phyloP scores from a whole-genome alignment of 1,140 invertebrate species.

The Drosophila nasuta region DNA sequence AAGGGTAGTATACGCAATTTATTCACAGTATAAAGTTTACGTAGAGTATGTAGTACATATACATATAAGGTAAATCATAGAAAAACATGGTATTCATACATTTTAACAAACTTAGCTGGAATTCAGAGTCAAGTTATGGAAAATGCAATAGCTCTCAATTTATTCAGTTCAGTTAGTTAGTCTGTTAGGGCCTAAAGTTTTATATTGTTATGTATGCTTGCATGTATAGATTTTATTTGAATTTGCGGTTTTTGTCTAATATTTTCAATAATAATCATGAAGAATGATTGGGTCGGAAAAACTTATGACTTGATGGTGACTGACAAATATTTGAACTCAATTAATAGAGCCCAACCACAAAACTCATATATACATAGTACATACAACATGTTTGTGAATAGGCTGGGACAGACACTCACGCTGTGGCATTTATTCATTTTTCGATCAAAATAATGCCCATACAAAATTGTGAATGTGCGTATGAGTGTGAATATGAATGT shows the following conservation, averaged over 20 bases:
- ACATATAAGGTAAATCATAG: too few relatives aligned
- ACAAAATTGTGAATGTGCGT: constrained; percentile 43
- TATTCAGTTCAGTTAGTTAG: too few relatives aligned
- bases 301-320: constrained; percentile 47
- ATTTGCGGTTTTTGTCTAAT: neutral
- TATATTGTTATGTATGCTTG: too few relatives aligned
- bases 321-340: constrained; percentile 78
- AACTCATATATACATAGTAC: constrained; percentile 40
- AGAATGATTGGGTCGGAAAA: constrained; percentile 1
- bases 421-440: constrained; percentile 65
- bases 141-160: too few relatives aligned
- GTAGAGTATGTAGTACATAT: too few relatives aligned
- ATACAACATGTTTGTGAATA: constrained; percentile 1
- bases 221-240: too few relatives aligned
- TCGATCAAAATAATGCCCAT: constrained; percentile 73
- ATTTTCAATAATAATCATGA: constrained; percentile 14
- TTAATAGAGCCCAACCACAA: constrained; percentile 68
- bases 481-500: constrained; percentile 5
- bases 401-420: constrained; percentile 16
- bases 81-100: too few relatives aligned
- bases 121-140: too few relatives aligned
- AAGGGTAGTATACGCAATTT: too few relatives aligned
- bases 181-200: too few relatives aligned
- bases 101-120: too few relatives aligned
- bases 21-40: too few relatives aligned